Base-by-base conservation (phyloP, 2,888 invertebrate species). In the Lithophane semibrunnea region DNA sequence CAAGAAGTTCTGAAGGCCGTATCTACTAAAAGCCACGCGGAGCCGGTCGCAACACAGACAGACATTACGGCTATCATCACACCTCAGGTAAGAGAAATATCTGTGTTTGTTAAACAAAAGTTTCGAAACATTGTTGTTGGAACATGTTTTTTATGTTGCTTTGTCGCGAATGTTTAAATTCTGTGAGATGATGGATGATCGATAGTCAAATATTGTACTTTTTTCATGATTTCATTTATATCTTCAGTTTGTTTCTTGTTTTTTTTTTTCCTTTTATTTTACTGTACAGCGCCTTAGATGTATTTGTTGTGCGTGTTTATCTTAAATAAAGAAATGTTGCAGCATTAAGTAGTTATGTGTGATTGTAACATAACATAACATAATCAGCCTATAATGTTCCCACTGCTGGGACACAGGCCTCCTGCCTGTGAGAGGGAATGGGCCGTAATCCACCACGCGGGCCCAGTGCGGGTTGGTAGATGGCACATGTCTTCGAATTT, bases 51-150 rank as follows among this genome's bases (percentile, higher is more conserved):
- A 76, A 98, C 98, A 12, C 98, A 98, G 95, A 98, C 98, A 0
- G 98, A 98, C 95, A 98, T 98, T 86, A 97, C 97, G 18, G 98
- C 98, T 0, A 98, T 98, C 13, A 97, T 97, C 88, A 98, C 98
- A 9, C 98, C 98, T 10, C 98, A 98, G 96, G 97, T 98, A 75
- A 80, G 64, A 1, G 13, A 21, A 60, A n/a, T 52, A 49, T 37
- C 5, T 24, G 16, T 65, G 44, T 44, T 2, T 64, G 13, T 37
- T 42, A 16, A 64, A 64, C 13, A 65, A 42, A 44, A 18, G 44
- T 66, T 66, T 24, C 18, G 18, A 1, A 24, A 47, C 10, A 16
- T 42, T 64, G n/a, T 24, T 65, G 64, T 21, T 42, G 44, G 9
- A 44, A 10, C n/a, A 44, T 44, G 24, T 44, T 42, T 64, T 42